Evolutionary conservation across 1,140 invertebrate species (phyloP).

Genomic region (Listronotus oregonensis): DNA sequence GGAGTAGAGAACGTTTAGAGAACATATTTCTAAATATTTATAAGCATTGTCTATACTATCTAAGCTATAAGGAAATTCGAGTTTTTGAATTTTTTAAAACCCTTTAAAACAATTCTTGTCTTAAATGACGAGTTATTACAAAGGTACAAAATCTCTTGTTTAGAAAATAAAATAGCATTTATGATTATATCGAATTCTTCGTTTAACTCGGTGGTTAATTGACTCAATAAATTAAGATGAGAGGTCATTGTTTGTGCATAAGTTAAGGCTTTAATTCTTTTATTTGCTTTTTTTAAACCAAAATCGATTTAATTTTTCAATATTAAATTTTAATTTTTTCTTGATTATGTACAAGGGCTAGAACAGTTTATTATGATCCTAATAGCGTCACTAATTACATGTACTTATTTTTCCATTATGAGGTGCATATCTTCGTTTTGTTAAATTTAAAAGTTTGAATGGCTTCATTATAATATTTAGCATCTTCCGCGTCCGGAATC

Average conservation of each 20-base stretch:
- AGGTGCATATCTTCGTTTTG: background rate
- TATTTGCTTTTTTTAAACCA: background rate
- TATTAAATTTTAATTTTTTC: no score
- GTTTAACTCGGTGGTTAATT: no score
- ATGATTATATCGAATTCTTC: no score
- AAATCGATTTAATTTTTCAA: background rate
- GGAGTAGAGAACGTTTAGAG: no score
- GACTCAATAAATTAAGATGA: no score
- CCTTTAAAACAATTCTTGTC: conserved; percentile 5
- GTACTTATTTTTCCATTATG: no score
- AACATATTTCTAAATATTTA: no score
- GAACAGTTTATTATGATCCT: conserved; percentile 8
- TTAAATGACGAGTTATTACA: background rate
- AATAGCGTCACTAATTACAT: no score
- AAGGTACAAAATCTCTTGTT: conserved; percentile 22
- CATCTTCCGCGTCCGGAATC: conserved; percentile 45
- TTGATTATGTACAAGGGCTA: background rate
- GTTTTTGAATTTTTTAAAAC: conserved; percentile 14
- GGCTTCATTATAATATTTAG: conserved; percentile 43
- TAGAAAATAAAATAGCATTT: conserved; percentile 20
- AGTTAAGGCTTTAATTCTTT: conserved; percentile 1
- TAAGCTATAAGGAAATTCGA: conserved; percentile 20
- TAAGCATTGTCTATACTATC: no score
- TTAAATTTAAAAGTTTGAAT: conserved; percentile 37
- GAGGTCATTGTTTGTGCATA: background rate